These are phyloP conservation scores for Arvicanthis niloticus DNA, from an alignment of 2,113 vertebrate species.

Conservation along the genomic window DNA sequence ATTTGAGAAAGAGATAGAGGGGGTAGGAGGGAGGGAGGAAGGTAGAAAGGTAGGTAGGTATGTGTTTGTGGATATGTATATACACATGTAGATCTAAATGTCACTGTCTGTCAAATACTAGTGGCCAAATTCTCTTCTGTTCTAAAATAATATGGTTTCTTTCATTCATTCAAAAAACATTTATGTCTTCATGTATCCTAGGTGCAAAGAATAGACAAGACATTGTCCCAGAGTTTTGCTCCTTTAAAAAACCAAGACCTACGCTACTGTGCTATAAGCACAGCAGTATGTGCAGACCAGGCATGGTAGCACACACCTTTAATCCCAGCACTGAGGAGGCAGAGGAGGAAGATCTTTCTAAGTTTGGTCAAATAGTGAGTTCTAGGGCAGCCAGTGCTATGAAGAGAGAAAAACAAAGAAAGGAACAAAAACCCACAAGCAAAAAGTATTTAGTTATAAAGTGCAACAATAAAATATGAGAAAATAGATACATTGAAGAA, in stretches of 20 bases:
- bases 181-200: background rate
- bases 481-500: background rate
- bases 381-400: background rate
- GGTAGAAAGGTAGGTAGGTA: background rate
- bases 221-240: background rate
- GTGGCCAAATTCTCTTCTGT: background rate
- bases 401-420: background rate
- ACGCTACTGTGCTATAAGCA: background rate
- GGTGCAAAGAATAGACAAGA: constrained; percentile 28
- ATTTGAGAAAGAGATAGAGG: background rate
- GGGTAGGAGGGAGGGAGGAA: background rate
- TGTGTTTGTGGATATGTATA: background rate
- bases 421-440: background rate
- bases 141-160: background rate
- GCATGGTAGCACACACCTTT: background rate
- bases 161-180: background rate
- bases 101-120: background rate
- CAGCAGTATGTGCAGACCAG: background rate
- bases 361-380: background rate
- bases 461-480: constrained; percentile 20
- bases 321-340: background rate
- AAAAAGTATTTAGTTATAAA: constrained; percentile 45
- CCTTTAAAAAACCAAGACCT: constrained; percentile 49
- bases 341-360: background rate
- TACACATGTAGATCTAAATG: background rate